These are phyloP conservation scores for Turnix velox DNA, from an alignment of 2,113 vertebrate genomes.

Conservation along the genomic window DNA sequence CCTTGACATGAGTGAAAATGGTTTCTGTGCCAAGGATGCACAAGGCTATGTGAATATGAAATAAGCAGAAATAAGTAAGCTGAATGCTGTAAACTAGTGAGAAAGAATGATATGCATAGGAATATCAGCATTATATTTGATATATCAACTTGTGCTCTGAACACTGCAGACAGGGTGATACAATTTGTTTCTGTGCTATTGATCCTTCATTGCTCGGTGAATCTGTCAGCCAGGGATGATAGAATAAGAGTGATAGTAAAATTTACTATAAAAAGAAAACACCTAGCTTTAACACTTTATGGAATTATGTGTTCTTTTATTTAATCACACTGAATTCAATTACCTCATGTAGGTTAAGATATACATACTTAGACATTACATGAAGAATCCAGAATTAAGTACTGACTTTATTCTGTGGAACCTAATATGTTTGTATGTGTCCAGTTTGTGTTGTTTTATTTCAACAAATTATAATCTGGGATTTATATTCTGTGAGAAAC, in stretches of 20 bases:
- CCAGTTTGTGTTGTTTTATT: neutral
- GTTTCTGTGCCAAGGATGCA: slow-evolving; percentile 9
- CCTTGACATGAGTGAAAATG: slow-evolving; percentile 4
- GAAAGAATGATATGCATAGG: neutral
- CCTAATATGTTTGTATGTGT: neutral
- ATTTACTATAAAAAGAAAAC: neutral
- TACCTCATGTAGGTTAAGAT: neutral
- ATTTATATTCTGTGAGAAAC: slow-evolving; percentile 23
- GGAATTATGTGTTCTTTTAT: neutral
- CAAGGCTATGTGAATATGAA: neutral
- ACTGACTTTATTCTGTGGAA: neutral
- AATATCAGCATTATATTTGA: neutral
- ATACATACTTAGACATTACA: neutral
- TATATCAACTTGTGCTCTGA: neutral
- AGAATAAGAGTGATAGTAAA: neutral
- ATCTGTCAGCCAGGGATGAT: neutral
- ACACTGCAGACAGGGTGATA: neutral
- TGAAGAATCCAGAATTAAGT: neutral
- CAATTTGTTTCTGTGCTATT: neutral
- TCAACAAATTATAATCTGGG: neutral
- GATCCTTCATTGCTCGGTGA: neutral
- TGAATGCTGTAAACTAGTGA: neutral
- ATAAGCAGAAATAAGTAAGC: neutral
- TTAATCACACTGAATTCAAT: neutral
- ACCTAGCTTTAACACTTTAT: neutral